Evolutionary conservation across 2,888 invertebrate species (phyloP).

Genomic region (Apamea monoglypha): DNA sequence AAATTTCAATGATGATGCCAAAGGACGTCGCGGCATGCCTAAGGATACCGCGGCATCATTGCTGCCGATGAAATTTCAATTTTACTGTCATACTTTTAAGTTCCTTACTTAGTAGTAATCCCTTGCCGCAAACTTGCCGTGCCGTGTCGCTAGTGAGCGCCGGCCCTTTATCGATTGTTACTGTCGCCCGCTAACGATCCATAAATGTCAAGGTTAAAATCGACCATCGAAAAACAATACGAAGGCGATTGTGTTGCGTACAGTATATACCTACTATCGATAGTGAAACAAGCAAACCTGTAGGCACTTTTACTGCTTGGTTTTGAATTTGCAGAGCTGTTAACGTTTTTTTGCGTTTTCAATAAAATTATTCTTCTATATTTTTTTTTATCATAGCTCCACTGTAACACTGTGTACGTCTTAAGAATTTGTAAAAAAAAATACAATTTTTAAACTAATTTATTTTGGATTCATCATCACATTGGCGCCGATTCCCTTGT

Average conservation of each 20-base stretch:
- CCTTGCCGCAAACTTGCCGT: too few species aligned
- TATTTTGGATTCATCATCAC: constrained; percentile 43
- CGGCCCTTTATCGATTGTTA: background rate
- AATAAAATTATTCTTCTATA: constrained; percentile 28
- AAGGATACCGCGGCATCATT: too few species aligned
- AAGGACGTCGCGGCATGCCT: too few species aligned
- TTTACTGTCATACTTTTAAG: too few species aligned
- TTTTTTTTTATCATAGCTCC: constrained; percentile 46
- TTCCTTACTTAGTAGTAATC: too few species aligned
- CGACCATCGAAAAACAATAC: background rate
- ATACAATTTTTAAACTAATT: constrained; percentile 12
- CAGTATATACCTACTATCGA: too few species aligned
- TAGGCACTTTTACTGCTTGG: constrained; percentile 31
- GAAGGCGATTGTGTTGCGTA: background rate
- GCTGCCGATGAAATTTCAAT: too few species aligned
- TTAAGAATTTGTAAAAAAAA: constrained; percentile 30
- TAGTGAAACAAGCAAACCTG: constrained; percentile 8
- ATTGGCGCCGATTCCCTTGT: background rate
- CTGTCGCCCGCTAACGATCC: background rate
- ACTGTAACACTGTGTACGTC: constrained; percentile 38
- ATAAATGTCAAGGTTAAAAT: background rate
- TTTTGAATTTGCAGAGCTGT: constrained; percentile 30
- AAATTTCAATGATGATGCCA: too few species aligned
- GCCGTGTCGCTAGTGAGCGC: too few species aligned
- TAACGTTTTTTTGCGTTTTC: constrained; percentile 21